These are phyloP conservation scores for Embiotoca jacksoni DNA, from an alignment of 2,113 vertebrate species.

Conservation along the genomic window DNA sequence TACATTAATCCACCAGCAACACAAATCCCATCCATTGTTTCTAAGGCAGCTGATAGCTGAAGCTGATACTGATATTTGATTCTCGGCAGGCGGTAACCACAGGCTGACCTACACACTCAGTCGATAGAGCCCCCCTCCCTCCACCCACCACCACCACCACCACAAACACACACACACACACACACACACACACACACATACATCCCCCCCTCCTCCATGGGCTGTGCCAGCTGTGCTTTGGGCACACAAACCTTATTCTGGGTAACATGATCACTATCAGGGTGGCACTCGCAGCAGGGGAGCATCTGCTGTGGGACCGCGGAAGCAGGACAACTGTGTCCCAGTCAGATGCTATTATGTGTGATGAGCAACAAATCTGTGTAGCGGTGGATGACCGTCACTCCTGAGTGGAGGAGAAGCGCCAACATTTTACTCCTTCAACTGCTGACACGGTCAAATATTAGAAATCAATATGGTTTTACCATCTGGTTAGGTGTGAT, in stretches of 20 bases:
- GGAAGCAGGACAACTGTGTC: slow-evolving; percentile 68
- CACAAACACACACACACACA: too few relatives aligned
- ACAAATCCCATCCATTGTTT: slow-evolving; percentile 23
- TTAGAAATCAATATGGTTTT: slow-evolving; percentile 51
- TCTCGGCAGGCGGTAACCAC: slow-evolving; percentile 29
- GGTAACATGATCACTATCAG: slow-evolving; percentile 72
- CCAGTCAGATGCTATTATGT: slow-evolving; percentile 72
- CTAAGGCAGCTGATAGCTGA: slow-evolving; percentile 5
- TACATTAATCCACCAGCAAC: slow-evolving; percentile 8
- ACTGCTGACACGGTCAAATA: slow-evolving; percentile 62
- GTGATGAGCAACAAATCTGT: slow-evolving; percentile 53
- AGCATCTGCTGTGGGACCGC: slow-evolving; percentile 78
- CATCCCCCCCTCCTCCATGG: too few relatives aligned
- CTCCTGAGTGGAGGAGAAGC: slow-evolving; percentile 21
- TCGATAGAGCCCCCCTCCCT: slow-evolving; percentile 21
- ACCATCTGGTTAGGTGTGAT: slow-evolving; percentile 43
- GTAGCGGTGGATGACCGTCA: not conserved
- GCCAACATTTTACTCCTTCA: slow-evolving; percentile 3
- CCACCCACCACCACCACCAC: too few relatives aligned
- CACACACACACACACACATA: too few relatives aligned
- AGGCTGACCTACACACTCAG: slow-evolving; percentile 8
- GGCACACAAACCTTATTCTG: slow-evolving; percentile 57
- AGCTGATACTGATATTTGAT: slow-evolving; percentile 49
- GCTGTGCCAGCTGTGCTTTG: slow-evolving; percentile 74
- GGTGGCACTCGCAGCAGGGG: slow-evolving; percentile 65